Evolutionary conservation across 1,140 invertebrate species (phyloP).

Genomic region (Bombus terrestris): DNA sequence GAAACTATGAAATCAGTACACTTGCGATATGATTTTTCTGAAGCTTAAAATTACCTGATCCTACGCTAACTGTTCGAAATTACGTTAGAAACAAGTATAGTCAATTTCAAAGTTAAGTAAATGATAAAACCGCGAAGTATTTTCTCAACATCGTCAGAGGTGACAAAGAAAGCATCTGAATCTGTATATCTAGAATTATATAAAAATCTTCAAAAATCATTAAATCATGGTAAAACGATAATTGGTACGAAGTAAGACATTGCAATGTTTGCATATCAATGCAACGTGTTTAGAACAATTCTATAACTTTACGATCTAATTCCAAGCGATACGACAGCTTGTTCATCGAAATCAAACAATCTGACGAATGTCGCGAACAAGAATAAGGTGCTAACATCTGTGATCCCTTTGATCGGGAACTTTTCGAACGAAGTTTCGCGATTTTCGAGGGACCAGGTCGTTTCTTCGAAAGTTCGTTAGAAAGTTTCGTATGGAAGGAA

Average conservation of each 20-base stretch:
- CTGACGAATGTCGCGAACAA: background rate
- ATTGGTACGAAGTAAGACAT: too few relatives aligned
- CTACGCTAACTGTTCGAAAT: too few relatives aligned
- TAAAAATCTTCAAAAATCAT: background rate
- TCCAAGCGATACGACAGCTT: too few relatives aligned
- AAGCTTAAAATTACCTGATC: background rate
- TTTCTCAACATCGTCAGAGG: too few relatives aligned
- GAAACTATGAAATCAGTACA: background rate
- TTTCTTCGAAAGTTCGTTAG: slow-evolving; percentile 47
- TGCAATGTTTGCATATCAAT: background rate
- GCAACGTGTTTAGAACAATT: background rate
- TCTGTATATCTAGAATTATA: too few relatives aligned
- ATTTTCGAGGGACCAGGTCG: slow-evolving; percentile 28
- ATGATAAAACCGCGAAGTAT: too few relatives aligned
- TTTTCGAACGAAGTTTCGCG: slow-evolving; percentile 18
- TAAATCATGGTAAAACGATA: background rate
- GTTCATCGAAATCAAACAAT: background rate
- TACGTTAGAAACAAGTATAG: too few relatives aligned
- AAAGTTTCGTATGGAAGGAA: slow-evolving; percentile 28
- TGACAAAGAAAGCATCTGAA: too few relatives aligned
- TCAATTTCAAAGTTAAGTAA: too few relatives aligned
- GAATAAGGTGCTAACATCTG: slow-evolving; percentile 6
- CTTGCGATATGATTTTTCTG: background rate
- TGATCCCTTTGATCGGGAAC: slow-evolving; percentile 22
- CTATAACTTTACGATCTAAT: background rate